Conservation (phyloP, 2,888 invertebrate species). For the Trypoxylon attenuatum region DNA sequence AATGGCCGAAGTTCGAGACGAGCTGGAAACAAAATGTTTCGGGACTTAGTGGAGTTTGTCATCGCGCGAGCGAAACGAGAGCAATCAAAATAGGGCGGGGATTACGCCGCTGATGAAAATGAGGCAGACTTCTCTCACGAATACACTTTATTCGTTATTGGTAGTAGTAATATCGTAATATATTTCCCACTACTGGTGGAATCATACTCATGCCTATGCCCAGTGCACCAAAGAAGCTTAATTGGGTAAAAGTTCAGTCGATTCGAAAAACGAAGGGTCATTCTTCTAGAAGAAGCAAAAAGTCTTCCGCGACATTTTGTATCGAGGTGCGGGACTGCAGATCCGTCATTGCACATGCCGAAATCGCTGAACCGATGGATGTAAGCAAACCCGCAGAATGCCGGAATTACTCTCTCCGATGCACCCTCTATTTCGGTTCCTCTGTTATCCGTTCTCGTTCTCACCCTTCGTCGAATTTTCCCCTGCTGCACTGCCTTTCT, state of each 20-base stretch:
- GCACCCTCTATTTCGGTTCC: slow-evolving; percentile 65
- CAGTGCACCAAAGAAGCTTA: too few species aligned
- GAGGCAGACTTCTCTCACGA: too few species aligned
- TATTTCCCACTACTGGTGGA: too few species aligned
- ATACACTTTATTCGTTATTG: too few species aligned
- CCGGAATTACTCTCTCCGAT: slow-evolving; percentile 71
- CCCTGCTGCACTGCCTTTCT: slow-evolving; percentile 1
- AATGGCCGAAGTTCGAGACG: slow-evolving; percentile 40
- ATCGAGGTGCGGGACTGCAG: slow-evolving; percentile 34
- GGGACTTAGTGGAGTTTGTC: slow-evolving; percentile 41
- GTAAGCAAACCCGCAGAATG: slow-evolving; percentile 73
- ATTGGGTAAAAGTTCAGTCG: background rate
- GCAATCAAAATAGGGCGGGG: slow-evolving; percentile 1
- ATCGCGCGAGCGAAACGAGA: slow-evolving; percentile 15
- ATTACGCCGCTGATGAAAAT: background rate
- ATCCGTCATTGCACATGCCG: slow-evolving; percentile 41
- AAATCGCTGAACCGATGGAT: slow-evolving; percentile 67
- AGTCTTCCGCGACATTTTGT: slow-evolving; percentile 13
- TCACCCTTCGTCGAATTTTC: slow-evolving; percentile 38
- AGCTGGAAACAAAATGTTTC: slow-evolving; percentile 43
- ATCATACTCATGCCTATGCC: too few species aligned
- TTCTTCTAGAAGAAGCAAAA: slow-evolving; percentile 3
- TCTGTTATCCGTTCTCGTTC: slow-evolving; percentile 60
- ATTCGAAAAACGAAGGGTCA: background rate
- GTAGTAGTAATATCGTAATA: too few species aligned